Evolutionary conservation across 2,797 vertebrate genomes (phyloP).

Genomic region (Oreochromis mossambicus): DNA sequence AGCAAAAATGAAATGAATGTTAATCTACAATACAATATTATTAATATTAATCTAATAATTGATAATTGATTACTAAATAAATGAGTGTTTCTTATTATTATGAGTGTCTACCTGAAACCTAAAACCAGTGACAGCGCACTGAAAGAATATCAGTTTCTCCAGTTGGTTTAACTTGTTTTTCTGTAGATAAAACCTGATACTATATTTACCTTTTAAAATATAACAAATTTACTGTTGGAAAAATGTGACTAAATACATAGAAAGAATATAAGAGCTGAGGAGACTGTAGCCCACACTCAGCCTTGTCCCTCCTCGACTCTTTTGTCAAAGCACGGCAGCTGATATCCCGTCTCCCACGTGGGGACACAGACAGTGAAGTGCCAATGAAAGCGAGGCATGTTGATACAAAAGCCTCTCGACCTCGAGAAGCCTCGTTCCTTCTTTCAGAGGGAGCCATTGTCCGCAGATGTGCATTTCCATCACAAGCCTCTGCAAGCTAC

Average conservation of each 20-base stretch:
- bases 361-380: neutral
- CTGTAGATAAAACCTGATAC: neutral
- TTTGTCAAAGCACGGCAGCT: neutral
- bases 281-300: neutral
- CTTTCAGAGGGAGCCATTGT: constrained; percentile 19
- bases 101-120: neutral
- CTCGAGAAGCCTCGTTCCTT: constrained; percentile 7
- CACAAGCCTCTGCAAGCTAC: neutral
- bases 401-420: constrained; percentile 15
- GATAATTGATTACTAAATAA: neutral
- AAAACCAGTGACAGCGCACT: neutral
- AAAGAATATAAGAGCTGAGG: neutral
- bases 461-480: neutral
- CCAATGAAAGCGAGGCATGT: constrained; percentile 6
- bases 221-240: neutral
- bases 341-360: neutral
- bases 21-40: too few species aligned
- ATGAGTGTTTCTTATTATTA: neutral
- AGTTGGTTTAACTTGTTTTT: neutral
- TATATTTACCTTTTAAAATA: neutral
- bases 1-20: too few species aligned
- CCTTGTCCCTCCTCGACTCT: neutral
- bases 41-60: neutral
- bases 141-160: neutral
- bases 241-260: neutral